Evolutionary conservation across 2,113 vertebrate genomes (phyloP).

Genomic region (Oreochromis tanganicae): DNA sequence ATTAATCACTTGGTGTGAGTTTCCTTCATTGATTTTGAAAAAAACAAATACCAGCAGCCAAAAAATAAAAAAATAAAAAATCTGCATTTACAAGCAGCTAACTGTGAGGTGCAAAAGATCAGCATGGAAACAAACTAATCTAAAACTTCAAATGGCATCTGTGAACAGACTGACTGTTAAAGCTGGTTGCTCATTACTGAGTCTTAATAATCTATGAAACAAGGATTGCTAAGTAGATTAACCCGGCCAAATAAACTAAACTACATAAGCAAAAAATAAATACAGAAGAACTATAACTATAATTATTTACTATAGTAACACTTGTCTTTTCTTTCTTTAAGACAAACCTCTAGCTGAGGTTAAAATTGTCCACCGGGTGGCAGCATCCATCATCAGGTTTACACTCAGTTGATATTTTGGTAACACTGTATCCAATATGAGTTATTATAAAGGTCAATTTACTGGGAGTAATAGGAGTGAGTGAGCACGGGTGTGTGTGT

Average conservation of each 20-base stretch:
- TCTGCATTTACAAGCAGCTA: not conserved
- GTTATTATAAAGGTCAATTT: not conserved
- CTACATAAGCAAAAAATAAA: not conserved
- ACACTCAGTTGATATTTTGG: not conserved
- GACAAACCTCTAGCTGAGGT: not conserved
- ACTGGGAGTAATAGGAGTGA: not conserved
- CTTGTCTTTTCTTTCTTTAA: not conserved
- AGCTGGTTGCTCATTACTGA: not conserved
- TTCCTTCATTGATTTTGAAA: not conserved
- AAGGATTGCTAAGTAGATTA: not conserved
- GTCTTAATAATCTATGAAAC: not conserved
- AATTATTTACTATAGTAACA: not conserved
- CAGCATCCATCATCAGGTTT: slow-evolving; percentile 3
- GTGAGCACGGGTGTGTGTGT: not conserved
- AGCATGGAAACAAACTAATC: not conserved
- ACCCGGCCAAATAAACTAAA: not conserved
- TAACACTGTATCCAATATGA: not conserved
- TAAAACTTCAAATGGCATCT: not conserved
- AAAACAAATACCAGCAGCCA: not conserved
- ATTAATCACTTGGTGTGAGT: not conserved
- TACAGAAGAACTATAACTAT: not conserved
- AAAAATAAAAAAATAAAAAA: not conserved
- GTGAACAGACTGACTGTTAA: not conserved
- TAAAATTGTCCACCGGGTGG: slow-evolving; percentile 14
- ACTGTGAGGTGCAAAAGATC: not conserved